Base-by-base conservation (phyloP, 37 sponge, comb jelly and placozoan genomes). In the Mnemiopsis leidyi region DNA sequence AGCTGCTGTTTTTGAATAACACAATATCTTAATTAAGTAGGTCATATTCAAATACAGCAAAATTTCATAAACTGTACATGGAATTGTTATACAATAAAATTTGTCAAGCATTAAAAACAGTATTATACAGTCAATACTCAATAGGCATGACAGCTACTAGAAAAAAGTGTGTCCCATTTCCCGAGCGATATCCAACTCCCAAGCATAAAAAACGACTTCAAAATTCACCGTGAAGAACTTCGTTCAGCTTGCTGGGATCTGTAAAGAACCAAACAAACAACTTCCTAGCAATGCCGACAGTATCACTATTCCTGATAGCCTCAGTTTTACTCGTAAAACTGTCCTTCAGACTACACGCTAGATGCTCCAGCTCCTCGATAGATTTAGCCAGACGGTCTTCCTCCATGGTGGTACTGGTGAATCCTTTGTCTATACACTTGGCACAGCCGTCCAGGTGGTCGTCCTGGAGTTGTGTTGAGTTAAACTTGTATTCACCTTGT, bases 201-300 rank as follows among this genome's bases (percentile, higher is more conserved):
- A n/a, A n/a, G n/a, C n/a, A n/a, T n/a, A n/a, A n/a, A n/a, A n/a
- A n/a, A n/a, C n/a, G n/a, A n/a, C n/a, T 67, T 93, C 94, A 76
- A 61, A 35, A 92, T 93, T 83, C 73, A 92, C 31, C 21, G 94
- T 76, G 76, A 35, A 96, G 26, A 0, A 92, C 30, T 20, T 92
- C 40, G 24, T 39, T 61, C 31, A 96, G 93, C 34, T 92, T 39
- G 2, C 28, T 39, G 36, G 95, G 94, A 76, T 96, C 73, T 18
- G 94, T 96, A 93, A 96, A 95, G 93, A 96, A 96, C 33, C 92
- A 48, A 24, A 95, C 95, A 95, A 95, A 95, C 29, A 96, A 77
- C 67, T 92, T 69, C 77, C 95, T 93, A 38, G 95, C 95, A 37
- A 92, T 68, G 0, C 92, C 48, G 18, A 96, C 34, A 69, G 92